Evolutionary conservation across 2,113 vertebrate species (phyloP).

Genomic region (Sphyrna mokarran): DNA sequence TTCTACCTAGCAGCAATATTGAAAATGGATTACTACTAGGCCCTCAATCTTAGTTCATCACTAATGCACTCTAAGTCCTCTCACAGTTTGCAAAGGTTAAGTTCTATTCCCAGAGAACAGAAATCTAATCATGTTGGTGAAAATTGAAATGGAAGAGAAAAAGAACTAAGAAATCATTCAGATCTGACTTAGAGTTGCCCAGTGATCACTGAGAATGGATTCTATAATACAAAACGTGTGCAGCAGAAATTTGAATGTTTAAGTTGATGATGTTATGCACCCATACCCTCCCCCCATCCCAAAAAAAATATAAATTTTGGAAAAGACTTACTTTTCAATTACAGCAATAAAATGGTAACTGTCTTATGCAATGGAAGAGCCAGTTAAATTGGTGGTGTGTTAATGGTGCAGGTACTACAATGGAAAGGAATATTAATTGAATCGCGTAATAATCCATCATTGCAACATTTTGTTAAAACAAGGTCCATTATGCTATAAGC

Average conservation of each 20-base stretch:
- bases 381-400: neutral
- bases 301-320: neutral
- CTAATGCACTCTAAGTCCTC: neutral
- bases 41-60: neutral
- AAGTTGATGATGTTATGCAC: neutral
- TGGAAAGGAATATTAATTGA: neutral
- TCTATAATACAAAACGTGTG: neutral
- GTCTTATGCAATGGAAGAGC: neutral
- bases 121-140: neutral
- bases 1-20: neutral
- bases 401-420: neutral
- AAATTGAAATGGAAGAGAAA: neutral
- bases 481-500: neutral
- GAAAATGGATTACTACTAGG: neutral
- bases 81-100: neutral
- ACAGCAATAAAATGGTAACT: neutral
- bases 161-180: neutral
- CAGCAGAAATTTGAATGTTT: neutral
- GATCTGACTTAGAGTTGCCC: neutral
- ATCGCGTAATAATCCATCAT: neutral
- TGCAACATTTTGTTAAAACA: neutral
- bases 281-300: neutral
- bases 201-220: neutral
- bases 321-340: neutral
- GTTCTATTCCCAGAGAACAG: neutral